Base-by-base conservation (phyloP, 2,113 vertebrate genomes). In the Coptodon rendalli region DNA sequence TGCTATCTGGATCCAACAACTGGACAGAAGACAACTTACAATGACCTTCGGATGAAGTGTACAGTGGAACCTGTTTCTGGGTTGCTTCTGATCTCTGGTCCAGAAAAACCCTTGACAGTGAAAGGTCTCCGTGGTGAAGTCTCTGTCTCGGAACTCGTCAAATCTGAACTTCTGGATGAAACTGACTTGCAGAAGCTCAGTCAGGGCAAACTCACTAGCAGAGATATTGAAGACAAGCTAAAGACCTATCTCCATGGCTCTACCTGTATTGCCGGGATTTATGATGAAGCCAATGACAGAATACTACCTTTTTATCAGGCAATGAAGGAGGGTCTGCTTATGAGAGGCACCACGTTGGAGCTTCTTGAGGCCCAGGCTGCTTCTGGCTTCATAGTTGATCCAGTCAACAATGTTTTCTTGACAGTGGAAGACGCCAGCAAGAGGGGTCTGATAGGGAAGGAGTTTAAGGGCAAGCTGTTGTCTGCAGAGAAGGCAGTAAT, bases 301-400 rank as follows among this genome's bases (percentile, higher is more conserved):
- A 98, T 97, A 91, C 89, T 99, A 57, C 97, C 98, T 80, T 96
- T 99, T 89, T 99, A 99, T 83, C 97, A 98, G 88, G 99, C 99
- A 82, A 99, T 99, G 99, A 98, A 98, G 90, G 98, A 98, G 56
- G 97, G 98, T 79, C 96, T 99, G 91, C 96, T 99, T 50, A 97
- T 98, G 90, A 97, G 96, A 0, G 99, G 99, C 22, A 99, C 99
- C 50, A 98, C 98, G 4, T 95, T 99, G 85, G 98, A 99, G 89
- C 97, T 99, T 88, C 96, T 99, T 4, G 98, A 99, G 95, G 99
- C 99, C 45, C 99, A 99, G 92, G 98, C 99, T 87, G 97, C 99
- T 50, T 98, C 99, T 22, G 99, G 99, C 2, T 99, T 99, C 85
- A 97, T 99, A 78, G 98, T 99, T 83, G 99, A 99, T 95, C 99